A percentile compares a stretch with the other conserved stretches of the same genome.
Evolutionary conservation across 2,113 vertebrate genomes (phyloP).

Genomic region (Dasyurus viverrinus): DNA sequence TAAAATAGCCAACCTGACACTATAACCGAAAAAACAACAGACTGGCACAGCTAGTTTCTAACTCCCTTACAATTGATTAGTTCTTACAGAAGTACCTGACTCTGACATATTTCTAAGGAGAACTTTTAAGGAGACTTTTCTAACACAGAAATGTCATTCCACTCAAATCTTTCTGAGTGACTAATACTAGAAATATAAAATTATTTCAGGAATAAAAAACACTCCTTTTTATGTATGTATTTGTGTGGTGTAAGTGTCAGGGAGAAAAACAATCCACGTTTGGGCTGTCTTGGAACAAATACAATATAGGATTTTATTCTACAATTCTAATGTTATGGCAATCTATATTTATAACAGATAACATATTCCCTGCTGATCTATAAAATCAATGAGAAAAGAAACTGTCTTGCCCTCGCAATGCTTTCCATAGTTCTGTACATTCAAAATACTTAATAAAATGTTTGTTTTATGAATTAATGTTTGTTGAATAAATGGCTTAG

Average conservation of each 20-base stretch:
- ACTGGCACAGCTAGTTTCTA: slow-evolving; percentile 6
- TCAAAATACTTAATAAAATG: too few relatives aligned
- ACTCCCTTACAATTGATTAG: slow-evolving; percentile 16
- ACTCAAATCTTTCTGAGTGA: slow-evolving; percentile 49
- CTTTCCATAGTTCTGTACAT: too few relatives aligned
- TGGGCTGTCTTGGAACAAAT: too few relatives aligned
- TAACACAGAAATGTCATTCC: slow-evolving; percentile 44
- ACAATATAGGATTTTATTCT: too few relatives aligned
- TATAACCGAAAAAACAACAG: slow-evolving; percentile 15
- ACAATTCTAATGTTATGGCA: too few relatives aligned
- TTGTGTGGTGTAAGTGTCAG: background rate
- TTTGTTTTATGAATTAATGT: too few relatives aligned
- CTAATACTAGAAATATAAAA: slow-evolving; percentile 50
- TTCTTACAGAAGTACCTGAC: slow-evolving; percentile 57
- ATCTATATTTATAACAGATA: too few relatives aligned
- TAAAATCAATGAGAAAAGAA: too few relatives aligned
- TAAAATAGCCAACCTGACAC: background rate
- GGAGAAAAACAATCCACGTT: too few relatives aligned
- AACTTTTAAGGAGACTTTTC: background rate
- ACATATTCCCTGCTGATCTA: too few relatives aligned
- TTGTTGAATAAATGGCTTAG: too few relatives aligned
- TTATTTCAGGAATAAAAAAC: slow-evolving; percentile 60
- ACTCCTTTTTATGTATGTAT: slow-evolving; percentile 9
- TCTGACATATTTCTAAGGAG: slow-evolving; percentile 54
- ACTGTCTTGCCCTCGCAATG: too few relatives aligned